Conservation (phyloP, 2,113 vertebrate species). For the Petaurus breviceps region DNA sequence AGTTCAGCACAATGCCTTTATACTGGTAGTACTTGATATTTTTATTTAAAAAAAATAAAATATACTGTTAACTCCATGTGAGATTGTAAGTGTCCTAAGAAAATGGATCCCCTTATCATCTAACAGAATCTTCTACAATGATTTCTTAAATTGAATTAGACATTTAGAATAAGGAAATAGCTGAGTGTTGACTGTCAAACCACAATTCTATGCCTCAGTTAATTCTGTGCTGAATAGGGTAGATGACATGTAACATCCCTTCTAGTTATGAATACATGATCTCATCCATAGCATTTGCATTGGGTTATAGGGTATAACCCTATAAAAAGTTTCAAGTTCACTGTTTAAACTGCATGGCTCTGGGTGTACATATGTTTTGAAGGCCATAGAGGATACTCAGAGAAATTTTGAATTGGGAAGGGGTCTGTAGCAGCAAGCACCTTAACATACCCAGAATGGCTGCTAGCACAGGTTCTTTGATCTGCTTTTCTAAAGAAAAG, state of each 20-base stretch:
- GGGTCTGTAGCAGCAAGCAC: too few species aligned
- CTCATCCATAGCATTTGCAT: background rate
- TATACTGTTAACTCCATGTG: background rate
- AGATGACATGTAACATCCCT: background rate
- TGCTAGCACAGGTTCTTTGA: too few species aligned
- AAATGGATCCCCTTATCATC: background rate
- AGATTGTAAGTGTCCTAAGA: background rate
- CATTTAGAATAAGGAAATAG: background rate
- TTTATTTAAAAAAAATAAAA: background rate
- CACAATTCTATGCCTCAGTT: background rate
- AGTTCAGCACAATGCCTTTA: background rate
- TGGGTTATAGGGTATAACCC: background rate
- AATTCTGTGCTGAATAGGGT: background rate
- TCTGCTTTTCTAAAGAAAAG: too few species aligned
- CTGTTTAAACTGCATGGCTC: background rate
- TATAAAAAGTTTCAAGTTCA: background rate
- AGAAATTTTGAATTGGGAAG: background rate
- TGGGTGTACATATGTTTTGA: background rate
- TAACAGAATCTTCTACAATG: background rate
- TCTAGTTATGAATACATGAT: background rate
- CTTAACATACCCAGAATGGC: too few species aligned
- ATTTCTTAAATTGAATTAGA: background rate
- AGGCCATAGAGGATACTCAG: background rate
- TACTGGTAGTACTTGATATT: background rate
- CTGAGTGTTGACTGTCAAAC: background rate